Evolutionary conservation across 2,113 vertebrate species (phyloP).

Genomic region (Colaptes auratus): DNA sequence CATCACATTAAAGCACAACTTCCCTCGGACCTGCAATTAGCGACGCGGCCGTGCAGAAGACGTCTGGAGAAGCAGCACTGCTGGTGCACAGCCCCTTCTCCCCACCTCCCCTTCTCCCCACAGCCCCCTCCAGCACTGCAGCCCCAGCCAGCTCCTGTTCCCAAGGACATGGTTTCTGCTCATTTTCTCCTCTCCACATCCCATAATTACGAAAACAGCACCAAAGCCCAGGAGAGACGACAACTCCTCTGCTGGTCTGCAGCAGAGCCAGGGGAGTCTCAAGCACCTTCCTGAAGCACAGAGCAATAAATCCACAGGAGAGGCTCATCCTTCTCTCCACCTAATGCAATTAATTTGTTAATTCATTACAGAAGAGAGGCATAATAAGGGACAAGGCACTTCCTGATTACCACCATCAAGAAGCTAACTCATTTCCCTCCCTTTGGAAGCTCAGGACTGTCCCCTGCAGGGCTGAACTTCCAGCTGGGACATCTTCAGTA

Average conservation of each 20-base stretch:
- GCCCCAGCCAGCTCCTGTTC: not conserved
- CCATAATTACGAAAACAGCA: not conserved
- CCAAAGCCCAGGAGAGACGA: not conserved
- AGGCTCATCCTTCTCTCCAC: not conserved
- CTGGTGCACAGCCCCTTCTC: not conserved
- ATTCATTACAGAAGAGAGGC: not conserved
- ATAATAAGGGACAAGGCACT: not conserved
- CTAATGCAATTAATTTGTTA: not conserved
- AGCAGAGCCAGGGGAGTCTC: not conserved
- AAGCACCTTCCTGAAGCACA: not conserved
- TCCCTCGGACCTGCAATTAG: not conserved
- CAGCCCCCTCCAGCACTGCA: not conserved
- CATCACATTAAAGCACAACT: not conserved
- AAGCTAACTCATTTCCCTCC: not conserved
- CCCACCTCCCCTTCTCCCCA: not conserved
- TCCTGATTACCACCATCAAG: not conserved
- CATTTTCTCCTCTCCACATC: not conserved
- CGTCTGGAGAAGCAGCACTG: not conserved
- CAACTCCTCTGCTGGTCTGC: not conserved
- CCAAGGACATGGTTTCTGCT: not conserved
- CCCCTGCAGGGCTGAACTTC: not conserved
- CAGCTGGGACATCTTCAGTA: not conserved
- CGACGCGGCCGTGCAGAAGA: rapidly evolving
- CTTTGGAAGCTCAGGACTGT: not conserved
- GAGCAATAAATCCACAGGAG: not conserved